A percentile compares a stretch with the other conserved stretches of the same genome.
Conservation (phyloP, 2,797 vertebrate species). For the Argentina silus region DNA sequence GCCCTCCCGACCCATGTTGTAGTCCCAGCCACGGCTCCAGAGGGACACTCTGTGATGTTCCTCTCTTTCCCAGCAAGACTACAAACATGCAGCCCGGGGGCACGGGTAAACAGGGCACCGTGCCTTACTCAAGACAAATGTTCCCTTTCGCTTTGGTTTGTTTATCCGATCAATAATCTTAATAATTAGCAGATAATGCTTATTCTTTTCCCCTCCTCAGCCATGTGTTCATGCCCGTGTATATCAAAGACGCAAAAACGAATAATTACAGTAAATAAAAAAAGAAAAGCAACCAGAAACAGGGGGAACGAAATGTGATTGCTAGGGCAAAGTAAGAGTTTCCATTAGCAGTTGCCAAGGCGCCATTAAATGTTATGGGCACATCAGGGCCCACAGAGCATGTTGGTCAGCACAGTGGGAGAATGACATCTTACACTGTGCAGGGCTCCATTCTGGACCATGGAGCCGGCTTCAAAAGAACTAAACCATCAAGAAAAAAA, state of each 20-base stretch:
- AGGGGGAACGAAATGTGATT: constrained; percentile 66
- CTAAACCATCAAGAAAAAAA: constrained; percentile 64
- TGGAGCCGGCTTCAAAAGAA: constrained; percentile 79
- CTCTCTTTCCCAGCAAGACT: constrained; percentile 46
- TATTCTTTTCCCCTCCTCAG: constrained; percentile 37
- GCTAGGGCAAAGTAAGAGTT: constrained; percentile 79
- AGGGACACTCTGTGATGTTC: constrained; percentile 58
- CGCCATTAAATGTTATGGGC: constrained; percentile 84
- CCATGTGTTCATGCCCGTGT: constrained; percentile 50
- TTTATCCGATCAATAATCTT: constrained; percentile 67
- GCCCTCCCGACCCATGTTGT: background rate
- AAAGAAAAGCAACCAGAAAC: constrained; percentile 52
- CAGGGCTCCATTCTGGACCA: constrained; percentile 78
- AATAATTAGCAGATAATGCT: constrained; percentile 76
- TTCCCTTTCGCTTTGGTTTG: constrained; percentile 71
- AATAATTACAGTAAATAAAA: constrained; percentile 66
- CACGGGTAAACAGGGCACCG: constrained; percentile 39
- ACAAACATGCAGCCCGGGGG: constrained; percentile 58
- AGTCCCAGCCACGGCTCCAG: constrained; percentile 20
- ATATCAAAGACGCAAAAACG: constrained; percentile 65
- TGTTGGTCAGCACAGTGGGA: constrained; percentile 80
- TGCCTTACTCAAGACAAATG: constrained; percentile 71
- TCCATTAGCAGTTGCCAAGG: constrained; percentile 81
- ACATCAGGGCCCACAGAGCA: constrained; percentile 75
- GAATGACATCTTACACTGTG: constrained; percentile 83